Conservation (phyloP, 2,113 vertebrate species). For the Gobiocypris rarus region DNA sequence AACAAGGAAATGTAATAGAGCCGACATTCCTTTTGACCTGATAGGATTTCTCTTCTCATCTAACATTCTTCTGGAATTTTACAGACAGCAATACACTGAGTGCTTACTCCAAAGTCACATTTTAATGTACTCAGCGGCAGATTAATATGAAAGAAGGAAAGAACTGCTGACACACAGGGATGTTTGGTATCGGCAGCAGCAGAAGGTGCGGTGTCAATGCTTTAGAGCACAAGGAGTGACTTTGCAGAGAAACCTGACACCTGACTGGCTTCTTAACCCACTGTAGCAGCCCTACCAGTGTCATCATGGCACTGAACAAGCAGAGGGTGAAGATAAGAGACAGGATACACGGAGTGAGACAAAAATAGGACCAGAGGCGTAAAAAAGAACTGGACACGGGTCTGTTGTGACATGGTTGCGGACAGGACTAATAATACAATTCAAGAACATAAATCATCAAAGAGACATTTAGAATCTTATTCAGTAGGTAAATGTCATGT, state of each 20-base stretch:
- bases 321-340: slow-evolving; percentile 30
- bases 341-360: slow-evolving; percentile 1
- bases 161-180: slow-evolving; percentile 34
- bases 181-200: slow-evolving; percentile 25
- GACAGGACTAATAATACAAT: neutral
- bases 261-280: slow-evolving; percentile 38
- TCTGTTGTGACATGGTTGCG: neutral
- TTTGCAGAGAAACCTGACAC: slow-evolving; percentile 31
- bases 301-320: slow-evolving; percentile 38
- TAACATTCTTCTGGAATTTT: slow-evolving; percentile 42
- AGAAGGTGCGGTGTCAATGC: slow-evolving; percentile 38
- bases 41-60: slow-evolving; percentile 14
- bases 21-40: slow-evolving; percentile 36
- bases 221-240: slow-evolving; percentile 38
- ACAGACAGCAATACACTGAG: slow-evolving; percentile 53
- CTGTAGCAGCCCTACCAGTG: slow-evolving; percentile 38
- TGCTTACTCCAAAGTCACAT: slow-evolving; percentile 53
- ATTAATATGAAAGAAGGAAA: slow-evolving; percentile 18
- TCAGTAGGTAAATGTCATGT: too few relatives aligned
- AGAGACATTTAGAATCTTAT: neutral
- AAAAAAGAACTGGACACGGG: neutral
- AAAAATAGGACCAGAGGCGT: neutral
- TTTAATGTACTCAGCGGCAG: slow-evolving; percentile 26
- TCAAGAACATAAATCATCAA: neutral
- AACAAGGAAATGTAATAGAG: slow-evolving; percentile 43